Evolutionary conservation across 2,113 vertebrate genomes (phyloP).

Genomic region (Poicephalus gulielmi): DNA sequence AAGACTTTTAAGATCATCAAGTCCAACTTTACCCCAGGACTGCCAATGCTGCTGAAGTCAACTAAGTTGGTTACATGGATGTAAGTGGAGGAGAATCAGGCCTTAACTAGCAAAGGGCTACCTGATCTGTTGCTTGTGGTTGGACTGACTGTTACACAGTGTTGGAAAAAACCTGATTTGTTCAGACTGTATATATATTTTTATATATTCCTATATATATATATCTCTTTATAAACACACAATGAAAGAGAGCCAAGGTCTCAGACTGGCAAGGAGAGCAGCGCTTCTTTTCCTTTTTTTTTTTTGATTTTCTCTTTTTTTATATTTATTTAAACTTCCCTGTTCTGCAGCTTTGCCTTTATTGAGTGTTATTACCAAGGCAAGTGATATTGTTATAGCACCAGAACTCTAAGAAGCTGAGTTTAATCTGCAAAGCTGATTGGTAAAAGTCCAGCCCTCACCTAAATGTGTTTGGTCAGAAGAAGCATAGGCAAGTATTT

Average conservation of each 20-base stretch:
- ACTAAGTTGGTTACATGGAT: neutral
- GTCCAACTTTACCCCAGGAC: neutral
- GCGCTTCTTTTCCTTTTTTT: neutral
- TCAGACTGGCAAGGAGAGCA: conserved; percentile 68
- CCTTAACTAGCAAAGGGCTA: conserved; percentile 4
- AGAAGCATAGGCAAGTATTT: conserved; percentile 46
- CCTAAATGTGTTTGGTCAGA: conserved; percentile 49
- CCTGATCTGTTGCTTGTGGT: conserved; percentile 21
- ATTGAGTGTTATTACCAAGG: conserved; percentile 14
- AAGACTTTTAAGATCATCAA: neutral
- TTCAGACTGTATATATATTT: conserved; percentile 18
- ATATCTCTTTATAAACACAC: conserved; percentile 47
- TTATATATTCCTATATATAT: conserved; percentile 53
- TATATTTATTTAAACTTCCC: conserved; percentile 46
- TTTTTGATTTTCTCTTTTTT: neutral
- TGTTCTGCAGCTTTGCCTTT: conserved; percentile 41
- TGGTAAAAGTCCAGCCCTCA: conserved; percentile 48
- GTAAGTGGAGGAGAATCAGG: conserved; percentile 19
- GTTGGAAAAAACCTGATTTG: conserved; percentile 60
- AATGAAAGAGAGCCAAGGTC: conserved; percentile 50
- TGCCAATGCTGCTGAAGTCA: neutral
- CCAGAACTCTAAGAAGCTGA: conserved; percentile 55
- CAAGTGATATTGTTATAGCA: conserved; percentile 59
- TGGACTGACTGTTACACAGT: conserved; percentile 64
- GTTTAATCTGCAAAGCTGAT: conserved; percentile 12